Evolutionary conservation across 1,140 invertebrate species (phyloP).

Genomic region (Pseudoatta argentina): DNA sequence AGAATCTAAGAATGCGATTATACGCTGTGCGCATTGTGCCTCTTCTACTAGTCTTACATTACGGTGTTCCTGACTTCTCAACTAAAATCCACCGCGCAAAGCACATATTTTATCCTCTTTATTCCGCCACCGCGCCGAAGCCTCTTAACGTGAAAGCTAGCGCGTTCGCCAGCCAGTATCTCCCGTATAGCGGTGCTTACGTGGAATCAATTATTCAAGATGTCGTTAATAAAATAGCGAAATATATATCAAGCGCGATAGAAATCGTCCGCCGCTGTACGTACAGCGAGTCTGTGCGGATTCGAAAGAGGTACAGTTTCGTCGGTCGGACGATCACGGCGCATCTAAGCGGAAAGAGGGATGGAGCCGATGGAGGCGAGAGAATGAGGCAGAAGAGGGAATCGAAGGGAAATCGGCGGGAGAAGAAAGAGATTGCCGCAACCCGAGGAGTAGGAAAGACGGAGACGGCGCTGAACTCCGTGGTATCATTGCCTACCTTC

Average conservation of each 20-base stretch:
- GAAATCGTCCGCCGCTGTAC: slow-evolving; percentile 53
- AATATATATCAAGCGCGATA: slow-evolving; percentile 66
- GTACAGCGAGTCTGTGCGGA: background rate
- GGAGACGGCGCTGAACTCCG: slow-evolving; percentile 60
- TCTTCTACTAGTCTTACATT: slow-evolving; percentile 49
- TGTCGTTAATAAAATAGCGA: slow-evolving; percentile 66
- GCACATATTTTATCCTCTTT: slow-evolving; percentile 58
- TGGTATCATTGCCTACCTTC: slow-evolving; percentile 60
- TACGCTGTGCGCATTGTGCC: slow-evolving; percentile 62
- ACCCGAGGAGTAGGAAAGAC: slow-evolving; percentile 1
- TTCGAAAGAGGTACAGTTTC: slow-evolving; percentile 55
- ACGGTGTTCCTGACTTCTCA: slow-evolving; percentile 30
- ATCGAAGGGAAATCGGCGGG: slow-evolving; percentile 9
- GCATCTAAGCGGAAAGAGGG: slow-evolving; percentile 16
- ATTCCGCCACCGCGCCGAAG: slow-evolving; percentile 30
- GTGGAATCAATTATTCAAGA: slow-evolving; percentile 71
- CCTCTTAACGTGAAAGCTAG: slow-evolving; percentile 39
- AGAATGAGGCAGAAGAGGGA: background rate
- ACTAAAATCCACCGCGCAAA: slow-evolving; percentile 28
- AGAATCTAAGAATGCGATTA: slow-evolving; percentile 65
- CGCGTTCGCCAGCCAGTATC: slow-evolving; percentile 14
- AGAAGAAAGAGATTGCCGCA: slow-evolving; percentile 22
- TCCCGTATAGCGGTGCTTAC: slow-evolving; percentile 9
- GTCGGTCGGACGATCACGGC: slow-evolving; percentile 14
- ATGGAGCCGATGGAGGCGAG: background rate